phyloP scores from a whole-genome alignment of 2,888 invertebrate genomes.

The Julus scanicus region DNA sequence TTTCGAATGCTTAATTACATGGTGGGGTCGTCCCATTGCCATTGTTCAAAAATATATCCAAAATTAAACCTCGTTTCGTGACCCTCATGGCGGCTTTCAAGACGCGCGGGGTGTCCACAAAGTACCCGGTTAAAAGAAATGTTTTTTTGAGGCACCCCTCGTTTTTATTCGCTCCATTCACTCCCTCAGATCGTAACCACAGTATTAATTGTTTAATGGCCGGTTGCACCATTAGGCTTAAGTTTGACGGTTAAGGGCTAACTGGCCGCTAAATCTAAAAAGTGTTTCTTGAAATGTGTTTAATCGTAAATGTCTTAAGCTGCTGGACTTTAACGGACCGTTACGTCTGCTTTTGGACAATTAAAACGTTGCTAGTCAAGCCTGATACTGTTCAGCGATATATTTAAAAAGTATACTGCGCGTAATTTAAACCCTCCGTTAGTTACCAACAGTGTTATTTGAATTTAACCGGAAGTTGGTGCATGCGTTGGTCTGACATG shows the following conservation, averaged over 20 bases:
- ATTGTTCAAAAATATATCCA: background rate
- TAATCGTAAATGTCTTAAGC: background rate
- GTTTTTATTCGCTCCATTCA: background rate
- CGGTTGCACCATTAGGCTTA: background rate
- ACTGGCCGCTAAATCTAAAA: background rate
- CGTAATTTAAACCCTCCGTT: background rate
- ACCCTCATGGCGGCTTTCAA: background rate
- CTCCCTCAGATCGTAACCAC: background rate
- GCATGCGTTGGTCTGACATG: background rate
- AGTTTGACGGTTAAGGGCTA: background rate
- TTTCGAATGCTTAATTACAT: background rate
- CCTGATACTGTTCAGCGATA: background rate
- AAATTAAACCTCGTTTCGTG: background rate
- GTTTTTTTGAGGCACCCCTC: background rate
- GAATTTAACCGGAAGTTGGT: background rate
- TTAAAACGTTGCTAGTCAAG: constrained; percentile 27
- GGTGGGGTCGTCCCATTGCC: background rate
- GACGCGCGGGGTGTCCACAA: background rate
- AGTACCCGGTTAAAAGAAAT: background rate
- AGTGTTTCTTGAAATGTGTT: background rate
- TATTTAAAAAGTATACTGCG: background rate
- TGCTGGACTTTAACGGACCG: background rate
- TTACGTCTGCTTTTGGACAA: background rate
- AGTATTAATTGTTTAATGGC: constrained; percentile 7
- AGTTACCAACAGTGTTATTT: background rate